A percentile compares a stretch with the other conserved stretches of the same genome.
phyloP scores from a whole-genome alignment of 2,113 vertebrate genomes.

The Aptenodytes patagonicus region DNA sequence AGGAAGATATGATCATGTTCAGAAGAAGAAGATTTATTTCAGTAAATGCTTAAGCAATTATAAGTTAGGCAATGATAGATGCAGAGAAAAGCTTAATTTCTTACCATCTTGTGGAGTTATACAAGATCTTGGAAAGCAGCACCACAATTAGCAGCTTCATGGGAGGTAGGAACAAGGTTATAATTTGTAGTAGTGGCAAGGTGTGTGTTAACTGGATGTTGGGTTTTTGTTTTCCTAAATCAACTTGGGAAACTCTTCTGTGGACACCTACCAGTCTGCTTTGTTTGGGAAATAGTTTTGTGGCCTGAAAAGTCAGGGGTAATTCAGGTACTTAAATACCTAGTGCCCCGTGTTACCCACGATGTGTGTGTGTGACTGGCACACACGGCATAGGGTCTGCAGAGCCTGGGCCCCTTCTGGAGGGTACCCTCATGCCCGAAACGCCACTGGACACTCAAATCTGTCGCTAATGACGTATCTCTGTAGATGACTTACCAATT shows the following conservation, averaged over 20 bases:
- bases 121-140: neutral
- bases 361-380: neutral
- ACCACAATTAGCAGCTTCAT: neutral
- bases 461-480: neutral
- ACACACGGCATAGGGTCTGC: neutral
- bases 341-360: fast-evolving
- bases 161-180: neutral
- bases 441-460: neutral
- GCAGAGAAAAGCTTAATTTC: neutral
- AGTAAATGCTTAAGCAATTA: neutral
- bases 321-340: neutral
- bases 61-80: neutral
- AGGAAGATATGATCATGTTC: neutral
- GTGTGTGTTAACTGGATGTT: neutral
- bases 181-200: neutral
- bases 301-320: neutral
- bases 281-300: neutral
- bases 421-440: neutral
- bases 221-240: neutral
- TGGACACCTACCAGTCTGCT: neutral
- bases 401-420: neutral
- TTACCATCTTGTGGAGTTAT: neutral
- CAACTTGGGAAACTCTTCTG: neutral
- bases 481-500: neutral
- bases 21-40: neutral